Percentiles rank a stretch among this genome's conserved stretches.
Evolutionary conservation across 1,140 invertebrate genomes (phyloP).

Genomic region (Heterodera carotae): DNA sequence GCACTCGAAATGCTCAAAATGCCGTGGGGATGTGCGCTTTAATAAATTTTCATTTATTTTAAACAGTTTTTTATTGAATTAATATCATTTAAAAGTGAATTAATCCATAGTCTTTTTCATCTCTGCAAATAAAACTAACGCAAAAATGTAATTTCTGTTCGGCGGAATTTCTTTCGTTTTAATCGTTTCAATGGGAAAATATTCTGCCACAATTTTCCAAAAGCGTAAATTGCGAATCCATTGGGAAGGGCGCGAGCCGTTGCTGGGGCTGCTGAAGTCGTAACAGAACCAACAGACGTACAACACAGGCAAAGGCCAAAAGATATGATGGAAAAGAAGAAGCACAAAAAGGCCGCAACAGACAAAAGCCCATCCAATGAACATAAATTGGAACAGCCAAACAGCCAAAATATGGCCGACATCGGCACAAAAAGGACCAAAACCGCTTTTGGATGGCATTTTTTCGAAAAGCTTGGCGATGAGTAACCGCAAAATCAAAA

Average conservation of each 20-base stretch:
- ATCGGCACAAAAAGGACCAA: neutral
- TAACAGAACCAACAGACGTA: constrained; percentile 14
- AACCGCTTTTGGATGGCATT: neutral
- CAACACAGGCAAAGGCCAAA: neutral
- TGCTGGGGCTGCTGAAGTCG: constrained; percentile 16
- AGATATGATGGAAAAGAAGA: neutral
- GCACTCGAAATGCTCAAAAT: constrained; percentile 10
- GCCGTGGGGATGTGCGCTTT: constrained; percentile 22
- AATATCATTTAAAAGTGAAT: neutral
- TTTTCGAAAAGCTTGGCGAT: neutral
- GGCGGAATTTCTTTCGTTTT: constrained; percentile 12
- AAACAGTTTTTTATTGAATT: neutral
- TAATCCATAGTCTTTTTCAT: no score
- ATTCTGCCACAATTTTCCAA: constrained; percentile 21
- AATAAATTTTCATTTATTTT: neutral
- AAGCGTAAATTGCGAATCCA: constrained; percentile 12
- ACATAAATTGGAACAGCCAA: constrained; percentile 1
- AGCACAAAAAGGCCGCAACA: neutral
- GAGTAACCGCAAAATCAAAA: no score
- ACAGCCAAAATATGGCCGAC: neutral
- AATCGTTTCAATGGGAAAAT: constrained; percentile 14
- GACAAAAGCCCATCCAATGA: neutral
- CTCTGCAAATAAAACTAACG: constrained; percentile 8
- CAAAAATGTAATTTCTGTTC: constrained; percentile 20
- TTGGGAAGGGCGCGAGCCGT: constrained; percentile 4